These are phyloP conservation scores for Araneus ventricosus DNA, from an alignment of 1,140 invertebrate genomes.

Conservation along the genomic window DNA sequence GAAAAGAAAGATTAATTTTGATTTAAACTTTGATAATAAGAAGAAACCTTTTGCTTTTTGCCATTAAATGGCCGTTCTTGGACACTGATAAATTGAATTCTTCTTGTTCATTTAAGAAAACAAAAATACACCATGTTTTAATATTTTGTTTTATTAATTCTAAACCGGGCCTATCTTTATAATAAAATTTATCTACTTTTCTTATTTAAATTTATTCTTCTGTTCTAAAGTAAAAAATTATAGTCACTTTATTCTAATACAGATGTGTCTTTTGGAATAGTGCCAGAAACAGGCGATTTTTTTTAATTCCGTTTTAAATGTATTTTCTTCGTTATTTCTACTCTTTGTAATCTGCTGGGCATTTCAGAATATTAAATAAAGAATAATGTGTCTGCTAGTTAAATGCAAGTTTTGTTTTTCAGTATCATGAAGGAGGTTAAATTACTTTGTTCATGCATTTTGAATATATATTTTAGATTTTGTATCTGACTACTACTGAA, in stretches of 20 bases:
- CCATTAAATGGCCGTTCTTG: too few relatives aligned
- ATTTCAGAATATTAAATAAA: conserved; percentile 7
- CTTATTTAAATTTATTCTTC: neutral
- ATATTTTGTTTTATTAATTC: neutral
- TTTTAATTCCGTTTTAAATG: neutral
- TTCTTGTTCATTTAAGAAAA: too few relatives aligned
- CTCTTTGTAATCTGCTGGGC: neutral
- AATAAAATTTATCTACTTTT: neutral
- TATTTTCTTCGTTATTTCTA: neutral
- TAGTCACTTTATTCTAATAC: neutral
- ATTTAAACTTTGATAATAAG: too few relatives aligned
- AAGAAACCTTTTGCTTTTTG: too few relatives aligned
- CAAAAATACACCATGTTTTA: neutral
- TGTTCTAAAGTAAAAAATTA: neutral
- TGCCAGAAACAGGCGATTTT: neutral
- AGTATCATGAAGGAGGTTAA: neutral
- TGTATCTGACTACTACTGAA: too few relatives aligned
- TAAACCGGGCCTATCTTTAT: neutral
- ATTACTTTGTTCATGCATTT: neutral
- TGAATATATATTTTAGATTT: too few relatives aligned
- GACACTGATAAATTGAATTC: too few relatives aligned
- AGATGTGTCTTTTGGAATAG: neutral
- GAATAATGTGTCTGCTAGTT: neutral
- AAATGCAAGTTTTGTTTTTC: neutral
- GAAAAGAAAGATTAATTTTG: too few relatives aligned